Conservation (phyloP, 2,113 vertebrate genomes). For the Petrocephalus microphthalmus region DNA sequence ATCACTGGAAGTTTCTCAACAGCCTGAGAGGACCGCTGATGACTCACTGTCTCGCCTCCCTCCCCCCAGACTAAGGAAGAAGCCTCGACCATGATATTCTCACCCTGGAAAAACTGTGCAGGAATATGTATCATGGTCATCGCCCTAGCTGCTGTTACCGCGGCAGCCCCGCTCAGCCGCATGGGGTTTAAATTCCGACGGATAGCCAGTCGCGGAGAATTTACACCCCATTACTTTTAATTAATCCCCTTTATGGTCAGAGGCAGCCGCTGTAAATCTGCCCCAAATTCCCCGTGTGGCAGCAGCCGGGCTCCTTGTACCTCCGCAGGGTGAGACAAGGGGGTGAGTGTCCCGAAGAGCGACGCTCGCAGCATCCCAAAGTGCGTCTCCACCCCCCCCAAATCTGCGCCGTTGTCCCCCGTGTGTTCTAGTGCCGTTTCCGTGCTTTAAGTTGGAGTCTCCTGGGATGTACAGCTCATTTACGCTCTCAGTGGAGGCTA, state of each 20-base stretch:
- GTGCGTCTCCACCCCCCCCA: background rate
- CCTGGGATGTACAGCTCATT: conserved; percentile 58
- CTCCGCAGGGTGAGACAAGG: background rate
- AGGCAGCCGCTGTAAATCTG: conserved; percentile 27
- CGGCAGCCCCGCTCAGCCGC: background rate
- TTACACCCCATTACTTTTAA: conserved; percentile 32
- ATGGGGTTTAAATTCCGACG: conserved; percentile 12
- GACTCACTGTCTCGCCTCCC: conserved; percentile 9
- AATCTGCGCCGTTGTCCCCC: background rate
- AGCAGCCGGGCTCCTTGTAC: too few species aligned
- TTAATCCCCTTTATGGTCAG: conserved; percentile 12
- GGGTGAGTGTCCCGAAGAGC: background rate
- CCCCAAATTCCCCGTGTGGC: background rate
- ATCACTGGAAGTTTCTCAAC: background rate
- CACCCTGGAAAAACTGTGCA: background rate
- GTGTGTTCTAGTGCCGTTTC: background rate
- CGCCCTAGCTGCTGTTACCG: background rate
- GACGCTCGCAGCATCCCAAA: background rate
- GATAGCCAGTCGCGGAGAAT: background rate
- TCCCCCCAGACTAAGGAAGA: background rate
- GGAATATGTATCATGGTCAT: background rate
- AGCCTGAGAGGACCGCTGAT: background rate
- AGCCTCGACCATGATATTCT: background rate
- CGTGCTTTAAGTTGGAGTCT: conserved; percentile 29
- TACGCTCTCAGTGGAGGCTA: conserved; percentile 58